Evolutionary conservation across 2,888 invertebrate genomes (phyloP), one percentile per base, ranked within the genome.

Genomic region (Stenchaetothrips biformis): DNA sequence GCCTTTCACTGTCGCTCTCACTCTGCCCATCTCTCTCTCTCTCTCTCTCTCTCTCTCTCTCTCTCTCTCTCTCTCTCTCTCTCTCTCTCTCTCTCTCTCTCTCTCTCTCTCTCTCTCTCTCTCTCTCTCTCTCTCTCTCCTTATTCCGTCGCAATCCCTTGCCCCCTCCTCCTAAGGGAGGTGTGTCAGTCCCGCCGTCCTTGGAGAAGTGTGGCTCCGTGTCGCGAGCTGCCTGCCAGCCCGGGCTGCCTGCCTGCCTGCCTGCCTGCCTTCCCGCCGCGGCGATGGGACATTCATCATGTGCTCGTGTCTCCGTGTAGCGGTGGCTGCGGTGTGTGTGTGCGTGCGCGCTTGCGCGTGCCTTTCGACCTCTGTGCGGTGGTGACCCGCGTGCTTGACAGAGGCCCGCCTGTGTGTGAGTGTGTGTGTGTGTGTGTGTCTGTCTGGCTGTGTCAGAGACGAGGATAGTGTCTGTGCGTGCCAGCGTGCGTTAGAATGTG

Each of bases 61-160:
- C 53, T 62, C 79, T 48, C 79, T 80, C 80, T 79, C 67, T 49
- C 80, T 78, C 79, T 81, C 79, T n/a, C 49, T 1, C 16, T 18
- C 49, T 59, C 62, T 79, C 59, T 79, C 47, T 37, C 47, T 25
- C 37, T 48, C 67, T 37, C 9, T n/a, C 80, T n/a, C 25, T 59
- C 81, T 77, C 48, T 27, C 62, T 48, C 62, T 67, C 47, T 37
- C 48, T 49, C 80, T 21, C 53, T 59, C 48, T 25, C 47, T 62
- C 37, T 16, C 74, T 21, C 80, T 49, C 78, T 25, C 80, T n/a
- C 3, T 8, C 81, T 11, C 80, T 47, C 78, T 11, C 18, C 25
- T 48, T 16, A 62, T 18, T 8, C 6, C 48, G 48, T 49, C 37
- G 3, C 9, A 2, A 4, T 16, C 53, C 16, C 53, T 7, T 16